Evolutionary conservation across 2,113 vertebrate genomes (phyloP), one percentile per base, ranked within the genome.

Genomic region (Chionis minor): DNA sequence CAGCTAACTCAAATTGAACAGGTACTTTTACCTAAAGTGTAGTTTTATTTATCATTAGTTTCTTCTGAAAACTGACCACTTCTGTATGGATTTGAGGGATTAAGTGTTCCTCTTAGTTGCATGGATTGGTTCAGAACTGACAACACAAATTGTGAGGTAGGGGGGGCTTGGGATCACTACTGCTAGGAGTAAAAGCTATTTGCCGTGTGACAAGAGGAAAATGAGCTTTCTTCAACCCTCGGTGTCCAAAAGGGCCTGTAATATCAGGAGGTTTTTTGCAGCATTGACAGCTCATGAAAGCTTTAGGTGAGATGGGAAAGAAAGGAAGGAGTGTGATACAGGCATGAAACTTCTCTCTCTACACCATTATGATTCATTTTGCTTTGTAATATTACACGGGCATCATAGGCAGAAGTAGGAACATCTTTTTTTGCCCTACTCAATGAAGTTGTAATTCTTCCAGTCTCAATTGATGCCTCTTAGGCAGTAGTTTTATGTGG

Each of bases 401-500:
- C 84, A 45, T 42, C n/a, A 52, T 61, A 87, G 49, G 69, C 54
- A 92, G 65, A 89, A 70, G 40, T 28, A 81, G 73, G 49, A 88
- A 40, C 86, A 88, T 81, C 16, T 15, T 40, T 16, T 89, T 87
- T 70, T 74, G 7, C 23, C 12, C 8, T 0, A 0, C 45, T 73
- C 30, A 49, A 12, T 70, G 47, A 86, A 79, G 9, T 49, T 85
- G 20, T 38, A 45, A 15, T 85, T 96, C 30, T 90, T 90, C 33
- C 42, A 67, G 38, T 66, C 45, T 67, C 24, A 32, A 15, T 35
- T 90, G 42, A 61, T 85, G 4, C 33, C 20, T 72, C 26, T 56
- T 73, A 38, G 0, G 3, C 33, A 73, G 35, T 38, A 83, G 18
- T 4, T 4, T 0, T 78, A 61, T 69, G 33, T 14, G 40, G 33